A percentile compares a stretch with the other conserved stretches of the same genome.
phyloP scores from a whole-genome alignment of 2,888 invertebrate genomes.

The Troilus luridus region DNA sequence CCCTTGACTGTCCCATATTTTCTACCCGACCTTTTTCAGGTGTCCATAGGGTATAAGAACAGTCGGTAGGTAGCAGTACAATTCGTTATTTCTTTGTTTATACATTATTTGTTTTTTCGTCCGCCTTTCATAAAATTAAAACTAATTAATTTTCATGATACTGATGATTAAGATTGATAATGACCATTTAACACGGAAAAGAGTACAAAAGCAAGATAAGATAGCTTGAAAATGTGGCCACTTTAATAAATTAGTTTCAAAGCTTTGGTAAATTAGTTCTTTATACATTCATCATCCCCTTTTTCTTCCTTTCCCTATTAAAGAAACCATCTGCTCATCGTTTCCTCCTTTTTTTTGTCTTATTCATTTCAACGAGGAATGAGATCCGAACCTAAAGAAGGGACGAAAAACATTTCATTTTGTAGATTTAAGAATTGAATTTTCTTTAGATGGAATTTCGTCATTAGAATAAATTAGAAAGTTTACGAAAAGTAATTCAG shows the following conservation, averaged over 20 bases:
- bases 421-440: background rate
- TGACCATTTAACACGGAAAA: background rate
- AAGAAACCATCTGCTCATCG: slow-evolving; percentile 16
- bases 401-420: background rate
- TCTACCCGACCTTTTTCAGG: too few species aligned
- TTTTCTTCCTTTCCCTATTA: background rate
- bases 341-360: background rate
- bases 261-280: background rate
- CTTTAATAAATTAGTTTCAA: slow-evolving; percentile 31
- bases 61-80: too few species aligned
- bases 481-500: background rate
- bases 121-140: too few species aligned
- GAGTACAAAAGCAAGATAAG: background rate
- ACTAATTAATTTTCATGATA: too few species aligned
- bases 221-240: background rate
- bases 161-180: background rate
- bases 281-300: background rate
- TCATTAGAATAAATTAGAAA: background rate
- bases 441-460: background rate
- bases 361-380: background rate
- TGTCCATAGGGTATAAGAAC: too few species aligned
- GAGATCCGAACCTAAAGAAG: background rate
- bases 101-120: too few species aligned
- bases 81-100: too few species aligned
- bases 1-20: too few species aligned